phyloP scores from a whole-genome alignment of 2,113 vertebrate species.

The Hymenochirus boettgeri region DNA sequence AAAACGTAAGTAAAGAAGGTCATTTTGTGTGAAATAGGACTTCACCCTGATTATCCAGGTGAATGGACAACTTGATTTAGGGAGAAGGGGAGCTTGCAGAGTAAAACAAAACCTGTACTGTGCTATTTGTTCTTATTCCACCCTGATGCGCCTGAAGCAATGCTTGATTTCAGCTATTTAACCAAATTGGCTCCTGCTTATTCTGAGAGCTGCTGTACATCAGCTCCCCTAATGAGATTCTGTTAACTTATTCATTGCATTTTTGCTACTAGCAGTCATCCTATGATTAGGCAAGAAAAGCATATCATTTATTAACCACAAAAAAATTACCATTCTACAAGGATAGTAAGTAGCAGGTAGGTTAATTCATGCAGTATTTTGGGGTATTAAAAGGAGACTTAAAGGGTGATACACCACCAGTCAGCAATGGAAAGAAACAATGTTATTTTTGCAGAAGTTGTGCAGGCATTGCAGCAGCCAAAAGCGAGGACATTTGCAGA shows the following conservation, averaged over 20 bases:
- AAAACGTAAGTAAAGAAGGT: constrained; percentile 22
- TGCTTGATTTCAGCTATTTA: constrained; percentile 33
- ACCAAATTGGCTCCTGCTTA: constrained; percentile 27
- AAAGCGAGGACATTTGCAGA: too few species aligned
- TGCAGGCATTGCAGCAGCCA: too few species aligned
- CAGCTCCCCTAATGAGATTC: constrained; percentile 21
- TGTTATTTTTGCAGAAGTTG: too few species aligned
- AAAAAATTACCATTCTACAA: too few species aligned
- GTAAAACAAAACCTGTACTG: constrained; percentile 10
- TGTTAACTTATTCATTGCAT: constrained; percentile 12
- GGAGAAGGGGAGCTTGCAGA: background rate
- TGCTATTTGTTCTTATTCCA: constrained; percentile 22
- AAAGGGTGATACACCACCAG: too few species aligned
- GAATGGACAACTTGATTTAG: constrained; percentile 31
- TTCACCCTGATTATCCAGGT: constrained; percentile 38
- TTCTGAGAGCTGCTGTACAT: constrained; percentile 6
- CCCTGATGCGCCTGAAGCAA: constrained; percentile 23
- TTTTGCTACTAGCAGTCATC: background rate
- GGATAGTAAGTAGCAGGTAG: too few species aligned
- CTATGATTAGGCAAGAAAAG: too few species aligned
- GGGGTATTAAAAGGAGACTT: too few species aligned
- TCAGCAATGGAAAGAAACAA: too few species aligned
- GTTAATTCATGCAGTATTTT: too few species aligned
- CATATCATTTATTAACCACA: too few species aligned
- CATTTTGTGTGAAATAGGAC: constrained; percentile 15